Conservation (phyloP, 2,888 invertebrate genomes). For the Dysmachus trigonus region DNA sequence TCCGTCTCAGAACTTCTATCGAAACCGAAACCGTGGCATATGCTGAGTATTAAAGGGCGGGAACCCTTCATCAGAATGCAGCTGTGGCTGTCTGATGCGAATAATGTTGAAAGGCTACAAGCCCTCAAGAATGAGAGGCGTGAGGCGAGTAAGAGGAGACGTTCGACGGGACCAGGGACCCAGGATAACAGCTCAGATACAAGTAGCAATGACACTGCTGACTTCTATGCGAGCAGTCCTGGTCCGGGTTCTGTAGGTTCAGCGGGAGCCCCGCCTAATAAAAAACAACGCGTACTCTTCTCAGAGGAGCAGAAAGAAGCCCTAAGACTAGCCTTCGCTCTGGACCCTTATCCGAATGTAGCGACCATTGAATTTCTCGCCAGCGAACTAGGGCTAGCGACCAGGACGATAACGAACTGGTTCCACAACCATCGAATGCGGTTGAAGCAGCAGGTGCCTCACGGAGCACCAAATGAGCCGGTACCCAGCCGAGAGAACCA, state of each 20-base stretch:
- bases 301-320: slow-evolving; percentile 99
- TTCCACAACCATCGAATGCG: slow-evolving; percentile 99
- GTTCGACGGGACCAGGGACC: slow-evolving; percentile 81
- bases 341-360: slow-evolving; percentile 97
- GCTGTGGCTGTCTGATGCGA: slow-evolving; percentile 94
- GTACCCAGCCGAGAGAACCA: slow-evolving; percentile 78
- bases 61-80: slow-evolving; percentile 98
- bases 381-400: slow-evolving; percentile 86
- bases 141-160: slow-evolving; percentile 89
- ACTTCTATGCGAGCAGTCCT: slow-evolving; percentile 86
- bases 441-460: slow-evolving; percentile 89
- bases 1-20: slow-evolving; percentile 96
- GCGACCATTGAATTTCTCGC: slow-evolving; percentile 96
- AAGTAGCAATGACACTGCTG: slow-evolving; percentile 87
- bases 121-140: slow-evolving; percentile 89
- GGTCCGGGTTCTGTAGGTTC: slow-evolving; percentile 70
- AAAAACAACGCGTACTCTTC: slow-evolving; percentile 95
- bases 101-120: slow-evolving; percentile 92
- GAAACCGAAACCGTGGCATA: slow-evolving; percentile 99
- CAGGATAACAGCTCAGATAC: slow-evolving; percentile 90
- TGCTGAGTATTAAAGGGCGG: slow-evolving; percentile 96
- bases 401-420: slow-evolving; percentile 99
- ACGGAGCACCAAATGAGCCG: slow-evolving; percentile 76
- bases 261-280: slow-evolving; percentile 79
- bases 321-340: slow-evolving; percentile 88